Evolutionary conservation across 2,888 invertebrate species (phyloP).

Genomic region (Euzophera pinguis): DNA sequence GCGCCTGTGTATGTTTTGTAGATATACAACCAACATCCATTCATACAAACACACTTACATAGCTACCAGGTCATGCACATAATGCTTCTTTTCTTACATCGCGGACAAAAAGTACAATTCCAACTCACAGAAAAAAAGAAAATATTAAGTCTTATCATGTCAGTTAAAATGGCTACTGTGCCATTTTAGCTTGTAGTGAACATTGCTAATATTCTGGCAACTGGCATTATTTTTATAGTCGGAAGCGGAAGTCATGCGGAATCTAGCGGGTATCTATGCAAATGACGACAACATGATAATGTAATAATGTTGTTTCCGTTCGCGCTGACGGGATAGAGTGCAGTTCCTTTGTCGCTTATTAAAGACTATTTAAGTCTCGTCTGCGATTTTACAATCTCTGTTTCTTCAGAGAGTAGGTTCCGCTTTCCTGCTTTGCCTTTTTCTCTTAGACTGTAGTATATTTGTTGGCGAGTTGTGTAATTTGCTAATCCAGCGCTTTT

Average conservation of each 20-base stretch:
- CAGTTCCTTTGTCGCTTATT: neutral
- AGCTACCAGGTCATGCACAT: too few species aligned
- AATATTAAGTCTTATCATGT: neutral
- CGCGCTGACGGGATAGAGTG: neutral
- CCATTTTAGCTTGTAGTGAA: slow-evolving; percentile 12
- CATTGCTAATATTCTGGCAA: slow-evolving; percentile 37
- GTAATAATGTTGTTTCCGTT: slow-evolving; percentile 29
- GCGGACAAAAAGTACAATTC: too few species aligned
- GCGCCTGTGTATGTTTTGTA: too few species aligned
- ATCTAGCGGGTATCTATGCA: slow-evolving; percentile 38
- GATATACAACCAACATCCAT: too few species aligned
- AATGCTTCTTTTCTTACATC: too few species aligned
- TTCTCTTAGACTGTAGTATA: too few species aligned
- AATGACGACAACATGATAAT: slow-evolving; percentile 46
- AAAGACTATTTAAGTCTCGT: neutral
- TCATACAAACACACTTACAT: too few species aligned
- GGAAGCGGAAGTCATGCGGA: slow-evolving; percentile 33
- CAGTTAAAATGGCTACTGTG: slow-evolving; percentile 10
- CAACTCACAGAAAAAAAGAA: too few species aligned
- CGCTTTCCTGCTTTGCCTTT: too few species aligned
- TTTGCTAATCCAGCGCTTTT: too few species aligned
- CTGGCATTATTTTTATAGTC: slow-evolving; percentile 43
- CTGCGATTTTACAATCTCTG: too few species aligned
- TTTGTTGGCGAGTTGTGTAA: too few species aligned
- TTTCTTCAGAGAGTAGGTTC: neutral